phyloP scores from a whole-genome alignment of 2,797 vertebrate species.

The Labroides dimidiatus region DNA sequence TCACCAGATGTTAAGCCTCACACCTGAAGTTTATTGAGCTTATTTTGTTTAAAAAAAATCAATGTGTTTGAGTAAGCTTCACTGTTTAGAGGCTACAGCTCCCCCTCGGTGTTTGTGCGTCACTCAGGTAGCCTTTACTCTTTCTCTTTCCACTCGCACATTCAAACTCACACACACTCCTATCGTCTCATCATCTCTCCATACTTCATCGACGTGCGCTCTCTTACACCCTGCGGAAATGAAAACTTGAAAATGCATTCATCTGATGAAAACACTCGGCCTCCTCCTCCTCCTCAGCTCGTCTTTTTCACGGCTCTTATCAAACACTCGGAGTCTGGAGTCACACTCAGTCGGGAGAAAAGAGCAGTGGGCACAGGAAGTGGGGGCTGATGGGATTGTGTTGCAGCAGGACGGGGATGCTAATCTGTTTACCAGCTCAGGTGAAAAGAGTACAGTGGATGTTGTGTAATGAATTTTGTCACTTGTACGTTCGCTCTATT shows the following conservation, averaged over 20 bases:
- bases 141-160: neutral
- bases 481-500: neutral
- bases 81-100: no score
- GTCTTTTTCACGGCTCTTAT: constrained; percentile 9
- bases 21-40: no score
- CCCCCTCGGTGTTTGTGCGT: neutral
- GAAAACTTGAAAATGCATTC: constrained; percentile 32
- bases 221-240: constrained; percentile 8
- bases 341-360: constrained; percentile 24
- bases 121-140: neutral
- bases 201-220: neutral
- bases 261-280: constrained; percentile 30
- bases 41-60: no score
- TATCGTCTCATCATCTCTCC: neutral
- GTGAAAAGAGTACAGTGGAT: constrained; percentile 27
- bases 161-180: neutral
- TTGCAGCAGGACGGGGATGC: neutral
- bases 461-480: constrained; percentile 9
- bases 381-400: constrained; percentile 41
- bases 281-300: neutral
- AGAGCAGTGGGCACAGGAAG: constrained; percentile 27
- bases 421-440: constrained; percentile 54
- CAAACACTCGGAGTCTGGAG: constrained; percentile 13
- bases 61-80: no score
- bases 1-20: no score